Evolutionary conservation across 2,797 vertebrate genomes (phyloP).

Genomic region (Fistularia tabacaria): DNA sequence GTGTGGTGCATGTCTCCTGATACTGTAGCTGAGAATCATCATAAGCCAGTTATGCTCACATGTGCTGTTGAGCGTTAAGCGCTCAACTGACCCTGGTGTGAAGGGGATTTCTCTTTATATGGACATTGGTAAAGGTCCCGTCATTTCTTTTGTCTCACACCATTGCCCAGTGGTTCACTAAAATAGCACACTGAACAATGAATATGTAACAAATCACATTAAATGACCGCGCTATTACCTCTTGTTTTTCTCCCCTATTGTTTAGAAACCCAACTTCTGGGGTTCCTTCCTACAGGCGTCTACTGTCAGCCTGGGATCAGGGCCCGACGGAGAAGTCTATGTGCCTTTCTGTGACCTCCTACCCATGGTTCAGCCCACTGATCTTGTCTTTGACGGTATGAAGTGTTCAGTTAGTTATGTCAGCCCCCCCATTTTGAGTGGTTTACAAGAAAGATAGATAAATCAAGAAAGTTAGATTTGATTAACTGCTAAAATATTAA

Average conservation of each 20-base stretch:
- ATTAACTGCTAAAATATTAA: no score
- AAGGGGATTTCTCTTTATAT: slow-evolving; percentile 34
- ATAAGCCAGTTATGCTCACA: slow-evolving; percentile 38
- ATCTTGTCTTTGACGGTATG: slow-evolving; percentile 92
- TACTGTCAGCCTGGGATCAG: slow-evolving; percentile 84
- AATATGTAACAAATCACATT: neutral
- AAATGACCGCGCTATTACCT: neutral
- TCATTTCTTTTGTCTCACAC: no score
- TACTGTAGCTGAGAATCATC: slow-evolving; percentile 20
- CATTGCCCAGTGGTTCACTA: no score
- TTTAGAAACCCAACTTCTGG: slow-evolving; percentile 89
- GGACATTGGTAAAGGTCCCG: slow-evolving; percentile 9
- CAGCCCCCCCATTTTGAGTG: no score
- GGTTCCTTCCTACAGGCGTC: slow-evolving; percentile 91
- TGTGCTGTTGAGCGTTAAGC: slow-evolving; percentile 41
- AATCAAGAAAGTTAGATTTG: no score
- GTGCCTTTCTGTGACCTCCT: slow-evolving; percentile 86
- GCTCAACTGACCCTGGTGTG: slow-evolving; percentile 22
- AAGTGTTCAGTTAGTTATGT: no score
- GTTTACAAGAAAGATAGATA: no score
- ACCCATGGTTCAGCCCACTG: slow-evolving; percentile 91
- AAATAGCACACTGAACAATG: no score
- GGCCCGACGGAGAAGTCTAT: slow-evolving; percentile 80
- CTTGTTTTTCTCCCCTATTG: neutral
- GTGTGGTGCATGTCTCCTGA: slow-evolving; percentile 9